Evolutionary conservation across 2,797 vertebrate species (phyloP).

Genomic region (Sphenopsis melanotis): DNA sequence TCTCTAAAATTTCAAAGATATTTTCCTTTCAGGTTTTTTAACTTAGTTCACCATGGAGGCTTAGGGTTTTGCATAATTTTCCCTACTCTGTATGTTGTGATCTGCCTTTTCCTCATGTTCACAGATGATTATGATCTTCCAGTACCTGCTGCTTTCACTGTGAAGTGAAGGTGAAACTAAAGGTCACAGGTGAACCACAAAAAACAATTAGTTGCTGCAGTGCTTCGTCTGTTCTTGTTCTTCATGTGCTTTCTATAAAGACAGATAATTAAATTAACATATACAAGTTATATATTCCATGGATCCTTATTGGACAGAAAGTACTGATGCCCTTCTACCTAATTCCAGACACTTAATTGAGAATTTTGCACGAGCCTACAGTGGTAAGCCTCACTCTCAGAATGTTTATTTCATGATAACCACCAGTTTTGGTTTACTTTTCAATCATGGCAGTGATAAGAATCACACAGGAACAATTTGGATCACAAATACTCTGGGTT

Average conservation of each 20-base stretch:
- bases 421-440: neutral
- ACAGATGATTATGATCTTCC: neutral
- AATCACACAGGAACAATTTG: neutral
- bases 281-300: neutral
- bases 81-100: neutral
- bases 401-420: neutral
- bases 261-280: neutral
- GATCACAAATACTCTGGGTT: neutral
- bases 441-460: neutral
- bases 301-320: neutral
- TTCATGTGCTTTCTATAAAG: neutral
- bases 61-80: neutral
- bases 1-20: neutral
- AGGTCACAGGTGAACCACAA: neutral
- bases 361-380: neutral
- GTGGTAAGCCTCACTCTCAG: neutral
- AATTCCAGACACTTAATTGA: neutral
- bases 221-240: neutral
- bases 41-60: neutral
- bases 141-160: neutral
- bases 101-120: neutral
- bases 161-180: neutral
- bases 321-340: neutral
- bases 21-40: neutral
- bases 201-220: neutral